Base-by-base conservation (phyloP, 2,797 vertebrate species). In the Pseudopleuronectes americanus region DNA sequence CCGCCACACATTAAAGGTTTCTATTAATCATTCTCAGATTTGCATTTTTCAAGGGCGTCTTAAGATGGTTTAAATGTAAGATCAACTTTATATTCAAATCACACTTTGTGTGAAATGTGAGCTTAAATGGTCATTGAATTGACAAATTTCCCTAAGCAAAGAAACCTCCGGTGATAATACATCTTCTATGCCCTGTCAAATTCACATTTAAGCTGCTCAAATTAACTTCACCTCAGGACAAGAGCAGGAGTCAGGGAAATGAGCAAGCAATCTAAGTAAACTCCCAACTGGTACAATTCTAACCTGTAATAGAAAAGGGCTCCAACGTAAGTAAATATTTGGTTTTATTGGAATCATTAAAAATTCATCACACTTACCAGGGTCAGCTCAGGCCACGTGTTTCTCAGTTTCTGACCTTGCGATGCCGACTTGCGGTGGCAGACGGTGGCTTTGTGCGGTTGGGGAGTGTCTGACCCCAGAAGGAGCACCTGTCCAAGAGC, bases 11-110 rank as follows among this genome's bases (percentile, higher is more conserved):
- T 45, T 88, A 85, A 90, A 88, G 64, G 71, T 88, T 92, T 85
- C 73, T 84, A 90, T 93, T 82, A 88, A 89, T 92, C 86, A 84
- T 77, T 71, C 68, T 70, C 64, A 65, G 63, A 86, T 81, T 81
- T 77, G 48, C 77, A 77, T 81, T 83, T 83, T 71, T 89, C 80
- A 84, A 84, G 74, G 84, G 83, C 90, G 83, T 71, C 66, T 74
- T 71, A 49, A 74, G 71, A 81, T 79, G 19, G 38, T 69, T 55
- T 81, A 55, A 80, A 79, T 85, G 54, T 87, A 62, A 61, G 68
- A 71, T 57, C 67, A 31, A 67, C 65, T 94, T 91, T 86, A 81
- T 81, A 91, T 93, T 90, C 88, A 86, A 78, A 84, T 90, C 87
- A 75, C 82, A 83, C 79, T 81, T 65, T 14, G 57, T 83, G 76